Percentiles rank a stretch among this genome's conserved stretches.
phyloP scores from a whole-genome alignment of 1,140 invertebrate genomes.

The Camponotus floridanus region DNA sequence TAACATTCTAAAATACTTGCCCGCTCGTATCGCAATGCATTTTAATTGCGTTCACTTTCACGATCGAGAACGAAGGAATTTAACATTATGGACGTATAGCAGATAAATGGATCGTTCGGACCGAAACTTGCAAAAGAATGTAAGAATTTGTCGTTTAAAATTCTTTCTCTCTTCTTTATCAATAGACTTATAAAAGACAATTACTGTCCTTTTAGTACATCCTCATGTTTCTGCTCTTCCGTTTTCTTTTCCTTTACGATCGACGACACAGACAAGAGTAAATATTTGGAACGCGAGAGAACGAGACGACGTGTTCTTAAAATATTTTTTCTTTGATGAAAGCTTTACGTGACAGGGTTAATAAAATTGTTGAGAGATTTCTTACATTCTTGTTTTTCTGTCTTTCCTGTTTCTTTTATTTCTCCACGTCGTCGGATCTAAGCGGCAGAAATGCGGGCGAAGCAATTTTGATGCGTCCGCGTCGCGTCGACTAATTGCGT shows the following conservation, averaged over 20 bases:
- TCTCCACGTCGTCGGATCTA: neutral
- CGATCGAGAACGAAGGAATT: conserved; percentile 11
- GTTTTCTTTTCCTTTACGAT: neutral
- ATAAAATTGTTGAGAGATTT: neutral
- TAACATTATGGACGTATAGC: neutral
- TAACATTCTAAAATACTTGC: conserved; percentile 41
- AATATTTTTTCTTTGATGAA: conserved; percentile 32
- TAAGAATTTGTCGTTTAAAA: neutral
- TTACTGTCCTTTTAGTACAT: neutral
- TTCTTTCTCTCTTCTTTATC: neutral
- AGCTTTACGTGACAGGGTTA: neutral
- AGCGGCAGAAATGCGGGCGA: conserved; percentile 11
- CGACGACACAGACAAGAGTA: neutral
- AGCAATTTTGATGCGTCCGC: conserved; percentile 44
- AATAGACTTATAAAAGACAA: neutral
- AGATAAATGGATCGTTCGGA: too few relatives aligned
- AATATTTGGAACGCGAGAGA: conserved; percentile 6
- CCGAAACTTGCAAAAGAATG: too few relatives aligned
- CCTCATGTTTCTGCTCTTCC: neutral
- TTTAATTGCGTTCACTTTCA: conserved; percentile 10
- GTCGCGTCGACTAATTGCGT: conserved; percentile 51
- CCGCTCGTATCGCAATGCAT: conserved; percentile 5
- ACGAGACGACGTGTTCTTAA: neutral
- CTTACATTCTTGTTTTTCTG: neutral
- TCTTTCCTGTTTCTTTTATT: neutral